Percentiles rank a stretch among this genome's conserved stretches.
phyloP scores from a whole-genome alignment of 2,888 invertebrate species.

The Hirudinaria manillensis region DNA sequence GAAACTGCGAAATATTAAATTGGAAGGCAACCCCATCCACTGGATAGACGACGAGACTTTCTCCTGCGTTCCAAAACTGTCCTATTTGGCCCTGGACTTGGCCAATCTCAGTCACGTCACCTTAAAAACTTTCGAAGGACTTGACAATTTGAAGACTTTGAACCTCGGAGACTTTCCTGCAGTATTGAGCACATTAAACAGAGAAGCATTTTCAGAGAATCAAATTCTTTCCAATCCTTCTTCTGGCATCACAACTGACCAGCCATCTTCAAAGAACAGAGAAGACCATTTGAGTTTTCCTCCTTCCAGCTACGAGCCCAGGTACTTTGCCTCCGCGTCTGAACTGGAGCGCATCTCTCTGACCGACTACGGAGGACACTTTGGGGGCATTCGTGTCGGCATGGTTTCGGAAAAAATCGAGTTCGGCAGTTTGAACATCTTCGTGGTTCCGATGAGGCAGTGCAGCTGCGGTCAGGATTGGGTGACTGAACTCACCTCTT shows the following conservation, averaged over 20 bases:
- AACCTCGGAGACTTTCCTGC: conserved; percentile 34
- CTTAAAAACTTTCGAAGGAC: conserved; percentile 30
- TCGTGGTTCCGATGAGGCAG: conserved; percentile 30
- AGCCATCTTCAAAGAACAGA: background rate
- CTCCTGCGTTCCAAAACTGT: conserved; percentile 23
- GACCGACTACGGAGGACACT: conserved; percentile 28
- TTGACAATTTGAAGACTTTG: conserved; percentile 35
- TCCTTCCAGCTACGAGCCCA: conserved; percentile 2
- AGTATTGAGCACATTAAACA: background rate
- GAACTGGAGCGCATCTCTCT: conserved; percentile 32
- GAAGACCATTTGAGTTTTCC: background rate
- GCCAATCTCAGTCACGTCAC: conserved; percentile 29
- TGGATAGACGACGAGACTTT: conserved; percentile 32
- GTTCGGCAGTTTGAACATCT: conserved; percentile 33
- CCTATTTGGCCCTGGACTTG: conserved; percentile 35
- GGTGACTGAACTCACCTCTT: conserved; percentile 31
- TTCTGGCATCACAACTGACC: background rate
- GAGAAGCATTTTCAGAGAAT: background rate
- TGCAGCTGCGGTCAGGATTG: conserved; percentile 34
- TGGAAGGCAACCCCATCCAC: conserved; percentile 34
- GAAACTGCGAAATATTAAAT: conserved; percentile 33
- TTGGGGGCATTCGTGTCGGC: conserved; percentile 28
- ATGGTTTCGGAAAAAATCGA: conserved; percentile 24
- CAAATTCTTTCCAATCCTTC: background rate
- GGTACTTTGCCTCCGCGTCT: conserved; percentile 25